Evolutionary conservation across 2,797 vertebrate species (phyloP).

Genomic region (Pygocentrus nattereri): DNA sequence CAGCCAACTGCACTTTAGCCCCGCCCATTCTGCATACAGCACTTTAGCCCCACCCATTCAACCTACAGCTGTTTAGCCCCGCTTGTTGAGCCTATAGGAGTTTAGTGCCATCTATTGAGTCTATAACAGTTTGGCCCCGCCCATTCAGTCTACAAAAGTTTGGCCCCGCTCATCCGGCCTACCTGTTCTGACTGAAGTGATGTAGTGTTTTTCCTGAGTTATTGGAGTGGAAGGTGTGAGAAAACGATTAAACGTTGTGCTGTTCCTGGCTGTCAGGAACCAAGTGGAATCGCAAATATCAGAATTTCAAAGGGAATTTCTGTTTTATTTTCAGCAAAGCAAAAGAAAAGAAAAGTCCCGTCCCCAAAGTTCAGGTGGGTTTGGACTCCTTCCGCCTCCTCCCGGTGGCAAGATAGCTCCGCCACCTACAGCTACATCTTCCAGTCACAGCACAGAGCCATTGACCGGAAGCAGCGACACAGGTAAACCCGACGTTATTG

Average conservation of each 20-base stretch:
- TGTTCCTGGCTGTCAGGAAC: no score
- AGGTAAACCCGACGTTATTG: neutral
- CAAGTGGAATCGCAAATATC: neutral
- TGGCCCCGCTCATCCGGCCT: neutral
- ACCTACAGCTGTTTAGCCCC: neutral
- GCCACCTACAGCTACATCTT: conserved; percentile 64
- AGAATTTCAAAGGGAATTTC: conserved; percentile 5
- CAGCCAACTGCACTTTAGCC: no score
- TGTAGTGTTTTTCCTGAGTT: no score
- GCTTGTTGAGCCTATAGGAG: neutral
- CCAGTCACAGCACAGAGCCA: conserved; percentile 72
- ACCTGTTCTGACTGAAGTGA: neutral
- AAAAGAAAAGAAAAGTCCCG: conserved; percentile 88
- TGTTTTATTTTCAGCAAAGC: conserved; percentile 76
- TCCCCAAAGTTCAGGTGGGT: conserved; percentile 78
- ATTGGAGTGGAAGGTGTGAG: no score
- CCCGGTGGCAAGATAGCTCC: conserved; percentile 86
- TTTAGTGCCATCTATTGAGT: neutral
- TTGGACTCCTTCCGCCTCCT: conserved; percentile 89
- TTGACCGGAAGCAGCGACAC: conserved; percentile 55
- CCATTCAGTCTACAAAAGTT: neutral
- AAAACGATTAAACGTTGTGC: no score
- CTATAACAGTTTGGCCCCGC: neutral
- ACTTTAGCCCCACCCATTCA: neutral
- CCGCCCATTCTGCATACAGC: no score